Base-by-base conservation (phyloP, 2,888 invertebrate species). In the Amorpha juglandis region DNA sequence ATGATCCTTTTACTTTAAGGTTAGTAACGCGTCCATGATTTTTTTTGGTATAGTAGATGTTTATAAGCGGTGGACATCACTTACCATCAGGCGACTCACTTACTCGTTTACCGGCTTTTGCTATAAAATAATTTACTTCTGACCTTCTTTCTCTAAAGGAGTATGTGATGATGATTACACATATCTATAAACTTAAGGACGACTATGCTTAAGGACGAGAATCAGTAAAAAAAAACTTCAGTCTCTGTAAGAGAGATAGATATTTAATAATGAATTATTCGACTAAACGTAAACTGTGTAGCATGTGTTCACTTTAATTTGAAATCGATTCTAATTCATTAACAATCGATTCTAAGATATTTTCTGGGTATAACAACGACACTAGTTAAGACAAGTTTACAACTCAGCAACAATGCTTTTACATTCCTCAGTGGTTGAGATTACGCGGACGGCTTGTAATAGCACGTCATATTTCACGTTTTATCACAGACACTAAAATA, bases 401-500 rank as follows among this genome's bases (percentile, higher is more conserved):
- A 38, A 68, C 68, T 69, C 63, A 51, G 68, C 66, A 67, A 73
- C 73, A 70, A 73, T 66, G 67, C 69, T 69, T 63, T 66, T 63
- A 72, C 68, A 67, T 68, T 70, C 58, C 64, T 71, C 68, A 71
- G 71, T 70, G 67, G 67, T 52, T 21, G 65, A 48, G 67, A 64
- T 70, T 65, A 65, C 63, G 62, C 63, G 35, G 16, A 52, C 52
- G 38, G 42, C 66, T 70, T 70, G 72, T 74, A 72, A 78, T 74
- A 77, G 75, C 78, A 75, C 67, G 76, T 70, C 76, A 80, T 81
- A 82, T 81, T 78, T 84, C 76, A 77, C 65, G 75, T 76, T 83
- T 83, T 84, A 84, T 80, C 79, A 72, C 79, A 78, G 77, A 80
- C 82, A 78, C 80, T 78, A 76, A 78, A 74, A 77, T 79, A 78